Conservation (phyloP, 2,888 invertebrate genomes). For the Drosophila meridiana region DNA sequence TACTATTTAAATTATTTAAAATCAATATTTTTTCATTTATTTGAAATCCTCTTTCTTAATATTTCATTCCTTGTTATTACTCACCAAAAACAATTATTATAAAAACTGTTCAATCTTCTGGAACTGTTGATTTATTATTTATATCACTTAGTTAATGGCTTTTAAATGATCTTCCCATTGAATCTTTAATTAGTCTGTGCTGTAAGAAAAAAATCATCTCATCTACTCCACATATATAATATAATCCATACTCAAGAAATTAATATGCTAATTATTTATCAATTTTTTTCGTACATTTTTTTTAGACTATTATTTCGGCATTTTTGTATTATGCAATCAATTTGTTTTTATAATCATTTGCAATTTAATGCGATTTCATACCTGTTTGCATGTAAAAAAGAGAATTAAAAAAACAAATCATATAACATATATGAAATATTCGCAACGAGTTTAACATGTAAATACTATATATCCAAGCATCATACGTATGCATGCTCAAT, state of each 20-base stretch:
- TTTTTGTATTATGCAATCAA: constrained; percentile 62
- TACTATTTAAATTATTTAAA: background rate
- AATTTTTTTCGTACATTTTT: constrained; percentile 14
- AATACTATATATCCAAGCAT: constrained; percentile 42
- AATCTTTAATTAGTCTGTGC: background rate
- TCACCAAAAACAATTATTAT: background rate
- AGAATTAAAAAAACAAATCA: background rate
- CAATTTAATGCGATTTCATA: constrained; percentile 24
- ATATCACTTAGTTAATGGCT: background rate
- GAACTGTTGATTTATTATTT: background rate
- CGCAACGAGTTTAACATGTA: constrained; percentile 66
- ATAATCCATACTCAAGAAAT: background rate
- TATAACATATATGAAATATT: constrained; percentile 7
- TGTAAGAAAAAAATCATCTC: background rate
- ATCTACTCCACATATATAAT: background rate
- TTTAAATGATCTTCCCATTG: constrained; percentile 1
- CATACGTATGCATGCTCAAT: constrained; percentile 20
- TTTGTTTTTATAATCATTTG: constrained; percentile 52
- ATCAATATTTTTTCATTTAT: background rate
- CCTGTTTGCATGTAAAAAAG: constrained; percentile 22
- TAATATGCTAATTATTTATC: constrained; percentile 32
- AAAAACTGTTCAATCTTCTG: background rate
- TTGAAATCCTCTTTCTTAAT: too few relatives aligned
- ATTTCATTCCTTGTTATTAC: background rate
- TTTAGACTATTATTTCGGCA: constrained; percentile 11